Evolutionary conservation across 2,797 vertebrate genomes (phyloP).

Genomic region (Aselliscus stoliczkanus): DNA sequence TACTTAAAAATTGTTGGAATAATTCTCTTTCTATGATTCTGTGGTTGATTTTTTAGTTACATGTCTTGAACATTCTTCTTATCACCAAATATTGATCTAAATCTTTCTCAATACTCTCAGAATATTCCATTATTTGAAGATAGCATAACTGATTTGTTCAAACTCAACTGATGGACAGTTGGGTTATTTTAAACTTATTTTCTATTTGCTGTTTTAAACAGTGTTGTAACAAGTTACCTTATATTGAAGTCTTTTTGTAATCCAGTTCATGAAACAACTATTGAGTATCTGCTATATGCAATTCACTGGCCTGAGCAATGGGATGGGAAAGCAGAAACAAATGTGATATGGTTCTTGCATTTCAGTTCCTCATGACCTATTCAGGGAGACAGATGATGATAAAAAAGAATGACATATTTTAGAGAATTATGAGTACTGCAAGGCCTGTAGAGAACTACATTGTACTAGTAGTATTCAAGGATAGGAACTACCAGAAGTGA

Average conservation of each 20-base stretch:
- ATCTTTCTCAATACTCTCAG: not conserved
- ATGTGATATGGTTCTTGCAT: not conserved
- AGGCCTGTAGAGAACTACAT: not conserved
- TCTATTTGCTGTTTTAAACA: not conserved
- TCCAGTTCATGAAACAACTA: not conserved
- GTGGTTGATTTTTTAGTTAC: not conserved
- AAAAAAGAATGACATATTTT: not conserved
- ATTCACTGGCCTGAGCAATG: not conserved
- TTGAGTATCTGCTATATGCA: conserved; percentile 12
- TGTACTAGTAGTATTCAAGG: not conserved
- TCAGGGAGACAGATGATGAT: not conserved
- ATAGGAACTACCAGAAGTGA: not conserved
- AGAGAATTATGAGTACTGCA: not conserved
- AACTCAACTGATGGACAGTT: not conserved
- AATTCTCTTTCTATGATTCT: not conserved
- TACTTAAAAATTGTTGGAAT: not conserved
- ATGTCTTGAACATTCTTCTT: not conserved
- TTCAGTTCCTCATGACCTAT: not conserved
- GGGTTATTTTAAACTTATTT: not conserved
- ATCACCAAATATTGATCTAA: not conserved
- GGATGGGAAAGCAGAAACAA: not conserved
- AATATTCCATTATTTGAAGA: not conserved
- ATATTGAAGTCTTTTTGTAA: conserved; percentile 30
- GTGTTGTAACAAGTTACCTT: not conserved
- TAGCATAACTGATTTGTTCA: conserved; percentile 28